Evolutionary conservation across 2,113 vertebrate species (phyloP), one percentile per base, ranked within the genome.

Genomic region (Oncorhynchus keta): DNA sequence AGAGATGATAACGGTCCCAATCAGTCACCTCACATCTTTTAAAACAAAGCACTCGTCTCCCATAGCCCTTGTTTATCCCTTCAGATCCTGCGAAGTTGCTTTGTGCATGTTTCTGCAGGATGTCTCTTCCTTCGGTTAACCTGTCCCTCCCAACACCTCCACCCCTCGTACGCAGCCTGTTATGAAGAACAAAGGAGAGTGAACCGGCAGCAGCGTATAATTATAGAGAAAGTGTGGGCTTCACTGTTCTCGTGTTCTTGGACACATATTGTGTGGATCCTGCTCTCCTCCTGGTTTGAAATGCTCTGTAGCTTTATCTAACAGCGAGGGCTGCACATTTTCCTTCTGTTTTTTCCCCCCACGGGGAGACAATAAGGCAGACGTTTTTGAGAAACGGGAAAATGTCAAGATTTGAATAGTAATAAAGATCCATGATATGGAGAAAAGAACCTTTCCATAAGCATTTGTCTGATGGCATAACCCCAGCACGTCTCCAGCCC

Each of bases 331-430:
- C 16, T 55, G 51, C 39, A 45, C n/a, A 61, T 3, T 24, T 26
- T 64, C 24, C 16, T 16, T 16, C 13, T 67, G 4, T 16, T 16
- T 30, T 67, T 67, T 55, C 3, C 28, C 28, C 28, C 28, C 51
- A 55, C 0, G 16, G 51, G 39, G 51, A 55, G 51, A 55, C 51
- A 55, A 55, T 55, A 55, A 55, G 51, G 16, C 51, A 18, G 51
- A 55, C 14, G 1, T 67, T 67, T 67, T 67, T 1, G 18, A 39
- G 67, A 68, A 68, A 32, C 30, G 1, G 28, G 28, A 18, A 68
- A 35, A 68, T 68, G 67, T 68, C 67, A 68, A 30, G 67, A 35
- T 68, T 68, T 68, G 67, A 68, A 68, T 35, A 68, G 67, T 39
- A 68, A 35, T 35, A 35, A 35, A 68, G 67, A 68, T 68, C 26